Base-by-base conservation (phyloP, 2,797 vertebrate genomes). In the Bradypodion pumilum region DNA sequence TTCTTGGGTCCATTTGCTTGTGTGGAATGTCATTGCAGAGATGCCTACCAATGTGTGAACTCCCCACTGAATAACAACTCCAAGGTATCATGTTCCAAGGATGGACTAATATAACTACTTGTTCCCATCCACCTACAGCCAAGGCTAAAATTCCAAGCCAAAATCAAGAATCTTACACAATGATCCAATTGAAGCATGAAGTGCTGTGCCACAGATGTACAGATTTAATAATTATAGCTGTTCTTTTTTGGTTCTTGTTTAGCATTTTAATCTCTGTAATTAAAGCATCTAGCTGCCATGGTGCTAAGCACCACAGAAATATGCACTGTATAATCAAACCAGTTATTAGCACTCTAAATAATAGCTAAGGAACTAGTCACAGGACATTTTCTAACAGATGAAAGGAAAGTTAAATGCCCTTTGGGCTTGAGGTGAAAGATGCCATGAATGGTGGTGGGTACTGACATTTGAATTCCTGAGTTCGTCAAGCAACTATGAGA, bases 201-300 rank as follows among this genome's bases (percentile, higher is more conserved):
- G 89, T 82, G 82, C 69, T 87, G n/a, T 85, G 65, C 86, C 52
- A 83, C 81, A 92, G 88, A 90, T 83, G 90, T 59, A 90, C 85
- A 37, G 85, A 91, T 90, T 72, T 9, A 1, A 46, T 88, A 93
- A 93, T 94, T 88, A 49, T 83, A 90, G 89, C 42, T 2, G 68
- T 87, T 89, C 87, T 59, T 89, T 91, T 83, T 93, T 90, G 89
- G 92, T 69, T 84, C 87, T 88, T 89, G 91, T 93, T 93, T 93
- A 91, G 89, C 84, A 87, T 89, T 92, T 93, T 92, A 93, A 93
- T 93, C 83, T 91, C 86, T 4, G 29, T 92, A 93, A 94, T 93
- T 93, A 93, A 93, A 93, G 87, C 7, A 87, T 89, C 92, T 92
- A 89, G 91, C 89, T 93, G 91, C 89, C 83, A 85, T 90, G 90